These are phyloP conservation scores for Macquaria australasica DNA, from an alignment of 2,113 vertebrate species.

Conservation along the genomic window DNA sequence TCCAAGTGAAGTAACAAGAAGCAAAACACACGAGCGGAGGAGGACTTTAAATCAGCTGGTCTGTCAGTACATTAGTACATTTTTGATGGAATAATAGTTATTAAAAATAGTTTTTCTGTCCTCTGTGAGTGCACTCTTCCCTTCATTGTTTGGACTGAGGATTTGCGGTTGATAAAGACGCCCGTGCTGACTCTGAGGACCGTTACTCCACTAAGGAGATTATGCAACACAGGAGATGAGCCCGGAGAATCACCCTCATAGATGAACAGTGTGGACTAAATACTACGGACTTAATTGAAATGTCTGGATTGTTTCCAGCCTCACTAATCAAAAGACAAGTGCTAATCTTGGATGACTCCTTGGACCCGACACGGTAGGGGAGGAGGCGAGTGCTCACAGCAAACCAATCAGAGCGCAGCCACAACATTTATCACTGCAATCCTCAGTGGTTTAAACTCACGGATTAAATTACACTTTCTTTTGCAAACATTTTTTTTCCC, in stretches of 20 bases:
- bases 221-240: conserved; percentile 69
- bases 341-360: conserved; percentile 67
- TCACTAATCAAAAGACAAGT: conserved; percentile 71
- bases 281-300: conserved; percentile 71
- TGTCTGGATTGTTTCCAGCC: conserved; percentile 63
- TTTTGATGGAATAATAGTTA: not conserved
- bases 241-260: conserved; percentile 58
- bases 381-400: conserved; percentile 10
- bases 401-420: conserved; percentile 43
- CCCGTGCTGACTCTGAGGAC: conserved; percentile 27
- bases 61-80: too few species aligned
- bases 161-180: conserved; percentile 43
- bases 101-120: not conserved
- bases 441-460: conserved; percentile 40
- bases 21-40: not conserved
- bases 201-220: conserved; percentile 70
- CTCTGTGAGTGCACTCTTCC: conserved; percentile 5
- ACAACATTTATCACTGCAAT: conserved; percentile 24
- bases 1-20: not conserved
- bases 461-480: conserved; percentile 44
- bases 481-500: not conserved
- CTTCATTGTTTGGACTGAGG: conserved; percentile 35
- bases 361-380: not conserved
- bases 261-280: conserved; percentile 58
- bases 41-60: not conserved